Base-by-base conservation (phyloP, 30 jellyfish, hydroid and myxozoan species). In the Phacellophora camtschatica region DNA sequence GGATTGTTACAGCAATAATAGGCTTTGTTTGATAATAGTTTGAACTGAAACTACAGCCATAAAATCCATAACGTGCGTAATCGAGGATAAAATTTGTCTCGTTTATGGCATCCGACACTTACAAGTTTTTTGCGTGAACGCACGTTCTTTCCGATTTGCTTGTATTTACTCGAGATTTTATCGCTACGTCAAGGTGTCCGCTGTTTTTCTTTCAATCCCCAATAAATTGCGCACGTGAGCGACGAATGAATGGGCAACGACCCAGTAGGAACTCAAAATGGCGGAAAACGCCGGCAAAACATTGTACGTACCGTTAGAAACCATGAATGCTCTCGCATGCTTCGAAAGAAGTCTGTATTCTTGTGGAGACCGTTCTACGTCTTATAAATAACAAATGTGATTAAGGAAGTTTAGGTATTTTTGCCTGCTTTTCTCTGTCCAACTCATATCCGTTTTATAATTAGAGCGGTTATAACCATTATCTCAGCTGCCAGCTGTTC, bases 341-440 rank as follows among this genome's bases (percentile, higher is more conserved):
- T n/a, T 49, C 51, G 31, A 71, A 49, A 34, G 57, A 7, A 51
- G 57, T 57, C 55, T 71, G 30, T 28, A 19, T 8, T 12, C 42
- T 46, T 22, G 48, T 7, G 34, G 61, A 50, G 33, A 16, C 43
- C 42, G 30, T 50, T 53, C 74, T 71, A 35, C 57, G 69, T 72
- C 72, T 84, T 84, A 84, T 71, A 84, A 74, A 84, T 76, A 84
- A 67, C 82, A 71, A 65, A 73, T n/a, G 86, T 72, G 95, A 84
- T 72, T 67, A 50, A 84, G 95, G 95, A 84, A 84, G 95, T 84
- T 72, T 27, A 56, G 95, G 88, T 84, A 84, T 84, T 76, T 41
- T 80, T 76, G 77, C 84, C 84, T 65, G 73, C 59, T 71, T 71
- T 71, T 41, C 73, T 20, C 65, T 43, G 77, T 84, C 39, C 77